These are phyloP conservation scores for Bucco capensis DNA, from an alignment of 2,113 vertebrate species.

Conservation along the genomic window DNA sequence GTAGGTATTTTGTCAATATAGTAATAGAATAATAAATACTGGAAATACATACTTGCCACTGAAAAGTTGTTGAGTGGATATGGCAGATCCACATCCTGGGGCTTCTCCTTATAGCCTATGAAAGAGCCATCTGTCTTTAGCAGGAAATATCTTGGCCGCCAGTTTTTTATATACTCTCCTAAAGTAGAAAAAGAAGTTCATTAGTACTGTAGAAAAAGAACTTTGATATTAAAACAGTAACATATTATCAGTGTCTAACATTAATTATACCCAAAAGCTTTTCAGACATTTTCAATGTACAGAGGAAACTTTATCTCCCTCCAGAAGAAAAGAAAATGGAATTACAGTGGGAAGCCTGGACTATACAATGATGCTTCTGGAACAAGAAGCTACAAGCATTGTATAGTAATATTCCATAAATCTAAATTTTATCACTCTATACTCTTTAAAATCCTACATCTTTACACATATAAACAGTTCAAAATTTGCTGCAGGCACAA, in stretches of 20 bases:
- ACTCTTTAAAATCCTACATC: background rate
- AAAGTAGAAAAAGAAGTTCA: conserved; percentile 33
- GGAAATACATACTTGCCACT: conserved; percentile 89
- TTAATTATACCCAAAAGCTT: background rate
- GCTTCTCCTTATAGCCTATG: conserved; percentile 99
- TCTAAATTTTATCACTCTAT: background rate
- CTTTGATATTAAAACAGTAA: conserved; percentile 28
- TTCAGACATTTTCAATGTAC: background rate
- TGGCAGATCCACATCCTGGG: conserved; percentile 95
- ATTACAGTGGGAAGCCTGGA: background rate
- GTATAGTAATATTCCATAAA: background rate
- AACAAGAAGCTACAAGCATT: background rate
- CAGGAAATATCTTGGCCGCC: conserved; percentile 97
- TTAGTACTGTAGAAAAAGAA: conserved; percentile 33
- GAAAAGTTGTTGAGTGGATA: conserved; percentile 99
- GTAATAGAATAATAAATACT: conserved; percentile 32
- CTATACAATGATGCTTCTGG: background rate
- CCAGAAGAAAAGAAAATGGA: background rate
- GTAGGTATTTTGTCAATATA: conserved; percentile 29
- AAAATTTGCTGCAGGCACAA: background rate
- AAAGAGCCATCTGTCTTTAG: conserved; percentile 98
- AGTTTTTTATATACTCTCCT: conserved; percentile 99
- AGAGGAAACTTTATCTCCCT: background rate
- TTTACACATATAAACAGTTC: background rate
- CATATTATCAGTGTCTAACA: background rate